Evolutionary conservation across 2,888 invertebrate genomes (phyloP).

Genomic region (Crocallis elinguaria): DNA sequence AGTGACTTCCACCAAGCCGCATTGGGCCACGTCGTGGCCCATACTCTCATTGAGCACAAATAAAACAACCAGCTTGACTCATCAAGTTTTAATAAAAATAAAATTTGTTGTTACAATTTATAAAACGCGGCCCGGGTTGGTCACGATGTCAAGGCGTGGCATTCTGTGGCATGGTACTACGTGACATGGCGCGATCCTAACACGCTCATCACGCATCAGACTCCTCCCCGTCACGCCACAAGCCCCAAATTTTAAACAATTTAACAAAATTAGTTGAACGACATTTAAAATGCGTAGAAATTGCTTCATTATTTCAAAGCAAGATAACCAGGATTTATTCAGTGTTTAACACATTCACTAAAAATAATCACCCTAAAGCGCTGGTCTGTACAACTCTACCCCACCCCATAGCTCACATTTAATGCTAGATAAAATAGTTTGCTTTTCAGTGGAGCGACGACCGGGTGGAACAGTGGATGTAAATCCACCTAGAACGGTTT

Average conservation of each 20-base stretch:
- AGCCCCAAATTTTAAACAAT: background rate
- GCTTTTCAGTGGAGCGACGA: conserved; percentile 16
- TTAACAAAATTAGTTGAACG: background rate
- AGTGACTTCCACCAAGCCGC: too few species aligned
- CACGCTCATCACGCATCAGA: background rate
- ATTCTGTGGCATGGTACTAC: too few species aligned
- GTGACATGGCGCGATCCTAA: background rate
- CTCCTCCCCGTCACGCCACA: background rate
- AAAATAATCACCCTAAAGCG: conserved; percentile 13
- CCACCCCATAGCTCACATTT: conserved; percentile 12
- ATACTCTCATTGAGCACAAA: too few species aligned
- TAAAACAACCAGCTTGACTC: too few species aligned
- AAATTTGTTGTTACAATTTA: too few species aligned
- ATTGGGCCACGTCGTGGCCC: too few species aligned
- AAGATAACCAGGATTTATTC: conserved; percentile 6
- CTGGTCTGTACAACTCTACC: background rate
- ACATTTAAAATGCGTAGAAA: background rate
- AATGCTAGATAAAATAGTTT: conserved; percentile 28
- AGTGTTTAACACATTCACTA: background rate
- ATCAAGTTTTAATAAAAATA: too few species aligned
- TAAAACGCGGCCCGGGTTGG: too few species aligned
- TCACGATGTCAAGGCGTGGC: background rate
- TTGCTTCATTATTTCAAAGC: background rate
- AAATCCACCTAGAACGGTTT: background rate
- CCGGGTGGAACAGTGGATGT: conserved; percentile 3